These are phyloP conservation scores for Molanna angustata DNA, from an alignment of 2,888 invertebrate genomes.

Conservation along the genomic window DNA sequence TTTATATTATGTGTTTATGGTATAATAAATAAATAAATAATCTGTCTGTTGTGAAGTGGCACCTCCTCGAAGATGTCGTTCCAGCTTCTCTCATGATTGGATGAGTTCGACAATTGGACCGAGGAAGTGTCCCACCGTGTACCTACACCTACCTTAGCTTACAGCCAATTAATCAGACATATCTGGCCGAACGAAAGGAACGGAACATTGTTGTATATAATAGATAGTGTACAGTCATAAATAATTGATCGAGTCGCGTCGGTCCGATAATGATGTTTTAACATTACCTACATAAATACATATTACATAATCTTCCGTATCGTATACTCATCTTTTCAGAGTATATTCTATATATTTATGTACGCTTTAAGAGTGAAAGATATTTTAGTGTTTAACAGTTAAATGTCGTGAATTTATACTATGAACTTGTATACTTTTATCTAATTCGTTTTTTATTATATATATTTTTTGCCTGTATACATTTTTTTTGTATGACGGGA, in stretches of 20 bases:
- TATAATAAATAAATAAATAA: constrained; percentile 13
- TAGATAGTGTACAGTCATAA: constrained; percentile 61
- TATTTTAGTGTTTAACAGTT: constrained; percentile 33
- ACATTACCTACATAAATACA: constrained; percentile 13
- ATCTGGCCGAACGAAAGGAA: constrained; percentile 34
- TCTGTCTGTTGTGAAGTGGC: constrained; percentile 29
- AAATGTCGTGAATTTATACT: constrained; percentile 33
- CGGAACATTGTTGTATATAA: constrained; percentile 50
- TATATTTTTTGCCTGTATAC: constrained; percentile 32
- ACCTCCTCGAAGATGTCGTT: constrained; percentile 11
- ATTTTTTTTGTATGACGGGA: constrained; percentile 32
- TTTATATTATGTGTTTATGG: constrained; percentile 20
- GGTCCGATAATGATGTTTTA: constrained; percentile 49
- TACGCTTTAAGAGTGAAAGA: constrained; percentile 34
- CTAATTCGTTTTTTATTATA: constrained; percentile 32
- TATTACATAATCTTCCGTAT: constrained; percentile 30
- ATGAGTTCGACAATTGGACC: background rate
- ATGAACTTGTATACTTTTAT: constrained; percentile 34
- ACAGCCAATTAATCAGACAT: constrained; percentile 36
- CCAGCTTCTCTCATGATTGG: background rate
- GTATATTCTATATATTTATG: constrained; percentile 32
- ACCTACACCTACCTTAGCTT: constrained; percentile 59
- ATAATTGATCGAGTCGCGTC: constrained; percentile 59
- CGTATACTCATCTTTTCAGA: constrained; percentile 30
- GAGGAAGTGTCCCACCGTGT: constrained; percentile 35